Evolutionary conservation across 1,140 invertebrate species (phyloP).

Genomic region (Trachymyrmex septentrionalis): DNA sequence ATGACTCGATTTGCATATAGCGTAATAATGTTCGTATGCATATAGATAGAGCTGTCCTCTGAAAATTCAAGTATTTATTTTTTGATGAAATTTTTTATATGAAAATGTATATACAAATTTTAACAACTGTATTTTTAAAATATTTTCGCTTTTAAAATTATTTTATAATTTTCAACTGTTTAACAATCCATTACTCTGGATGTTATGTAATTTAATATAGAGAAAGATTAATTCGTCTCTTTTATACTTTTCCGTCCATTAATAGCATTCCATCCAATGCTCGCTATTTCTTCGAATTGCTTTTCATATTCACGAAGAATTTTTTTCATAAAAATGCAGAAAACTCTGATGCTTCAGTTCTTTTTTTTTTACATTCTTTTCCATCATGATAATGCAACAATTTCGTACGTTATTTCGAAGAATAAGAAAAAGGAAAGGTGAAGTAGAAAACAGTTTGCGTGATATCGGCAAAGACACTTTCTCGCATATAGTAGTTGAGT

Average conservation of each 20-base stretch:
- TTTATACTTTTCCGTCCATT: neutral
- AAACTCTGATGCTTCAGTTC: neutral
- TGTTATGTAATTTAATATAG: neutral
- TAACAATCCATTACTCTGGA: neutral
- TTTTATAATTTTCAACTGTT: neutral
- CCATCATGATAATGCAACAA: neutral
- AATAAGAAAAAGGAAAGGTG: neutral
- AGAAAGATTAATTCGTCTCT: neutral
- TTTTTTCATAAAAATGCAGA: neutral
- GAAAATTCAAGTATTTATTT: constrained; percentile 13
- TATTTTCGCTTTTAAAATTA: too few relatives aligned
- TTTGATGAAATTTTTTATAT: constrained; percentile 4
- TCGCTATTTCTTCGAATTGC: neutral
- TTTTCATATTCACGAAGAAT: neutral
- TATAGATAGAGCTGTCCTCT: constrained; percentile 2
- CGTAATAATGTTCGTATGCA: constrained; percentile 24
- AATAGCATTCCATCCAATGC: neutral
- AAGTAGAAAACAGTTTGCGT: constrained; percentile 5
- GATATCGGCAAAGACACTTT: constrained; percentile 7
- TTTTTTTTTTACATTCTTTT: neutral
- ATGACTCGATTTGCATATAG: constrained; percentile 44
- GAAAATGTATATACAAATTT: neutral
- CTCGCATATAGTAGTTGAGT: neutral
- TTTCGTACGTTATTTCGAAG: constrained; percentile 34
- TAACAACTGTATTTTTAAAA: neutral